These are phyloP conservation scores for Julus scandinavius DNA, from an alignment of 2,888 invertebrate genomes.

Conservation along the genomic window DNA sequence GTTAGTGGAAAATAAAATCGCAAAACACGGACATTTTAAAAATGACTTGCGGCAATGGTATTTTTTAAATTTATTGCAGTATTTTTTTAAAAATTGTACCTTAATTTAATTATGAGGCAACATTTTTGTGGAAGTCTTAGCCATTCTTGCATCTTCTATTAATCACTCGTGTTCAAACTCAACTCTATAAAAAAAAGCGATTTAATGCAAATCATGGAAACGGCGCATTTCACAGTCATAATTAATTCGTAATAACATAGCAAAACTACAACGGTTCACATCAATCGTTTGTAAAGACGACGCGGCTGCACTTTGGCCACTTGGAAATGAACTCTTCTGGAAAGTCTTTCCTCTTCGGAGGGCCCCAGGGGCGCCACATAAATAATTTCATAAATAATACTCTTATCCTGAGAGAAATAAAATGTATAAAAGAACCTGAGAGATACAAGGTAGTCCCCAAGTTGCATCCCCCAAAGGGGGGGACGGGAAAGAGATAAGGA, in stretches of 20 bases:
- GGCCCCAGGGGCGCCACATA: constrained; percentile 23
- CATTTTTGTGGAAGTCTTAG: no score
- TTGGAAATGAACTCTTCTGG: constrained; percentile 26
- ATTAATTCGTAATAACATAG: constrained; percentile 19
- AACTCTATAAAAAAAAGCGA: constrained; percentile 15
- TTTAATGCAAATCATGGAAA: constrained; percentile 33
- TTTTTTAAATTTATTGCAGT: no score
- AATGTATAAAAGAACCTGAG: constrained; percentile 48
- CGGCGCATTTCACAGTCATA: constrained; percentile 3
- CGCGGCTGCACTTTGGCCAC: background rate
- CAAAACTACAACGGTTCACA: background rate
- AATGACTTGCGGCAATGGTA: no score
- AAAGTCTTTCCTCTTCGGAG: background rate
- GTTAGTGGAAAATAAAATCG: no score
- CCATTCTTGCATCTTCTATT: background rate
- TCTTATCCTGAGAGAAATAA: constrained; percentile 51
- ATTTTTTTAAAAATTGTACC: no score
- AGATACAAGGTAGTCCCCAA: constrained; percentile 42
- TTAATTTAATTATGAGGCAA: no score
- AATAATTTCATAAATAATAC: constrained; percentile 52
- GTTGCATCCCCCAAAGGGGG: constrained; percentile 33
- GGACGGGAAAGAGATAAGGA: constrained; percentile 25
- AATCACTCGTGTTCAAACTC: background rate
- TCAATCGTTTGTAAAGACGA: background rate
- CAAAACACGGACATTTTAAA: no score